Conservation (phyloP, 1,140 invertebrate genomes). For the Holcopasites calliopsidis region DNA sequence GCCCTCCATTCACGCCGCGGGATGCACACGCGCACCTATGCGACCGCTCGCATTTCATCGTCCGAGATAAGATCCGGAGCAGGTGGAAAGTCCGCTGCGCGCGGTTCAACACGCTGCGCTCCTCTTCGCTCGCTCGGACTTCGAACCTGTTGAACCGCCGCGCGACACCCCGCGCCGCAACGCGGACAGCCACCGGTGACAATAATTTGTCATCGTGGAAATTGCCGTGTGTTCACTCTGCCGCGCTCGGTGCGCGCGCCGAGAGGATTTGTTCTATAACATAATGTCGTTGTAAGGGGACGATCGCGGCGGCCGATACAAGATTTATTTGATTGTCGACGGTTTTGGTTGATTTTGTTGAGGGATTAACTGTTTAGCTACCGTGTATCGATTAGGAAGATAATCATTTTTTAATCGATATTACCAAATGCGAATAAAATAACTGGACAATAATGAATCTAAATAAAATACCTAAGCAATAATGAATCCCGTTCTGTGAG, state of each 20-base stretch:
- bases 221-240: not conserved
- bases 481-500: no score
- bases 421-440: no score
- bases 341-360: no score
- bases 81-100: constrained; percentile 43
- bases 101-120: constrained; percentile 22
- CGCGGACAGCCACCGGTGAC: not conserved
- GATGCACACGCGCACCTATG: constrained; percentile 27
- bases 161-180: not conserved
- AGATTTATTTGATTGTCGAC: no score
- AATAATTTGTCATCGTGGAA: constrained; percentile 12
- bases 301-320: no score
- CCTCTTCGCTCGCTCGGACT: not conserved
- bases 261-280: no score
- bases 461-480: no score
- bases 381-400: no score
- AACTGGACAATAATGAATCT: no score
- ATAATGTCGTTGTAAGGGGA: no score
- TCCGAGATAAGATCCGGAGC: constrained; percentile 51
- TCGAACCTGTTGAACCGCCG: constrained; percentile 6
- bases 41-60: constrained; percentile 51
- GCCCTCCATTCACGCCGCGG: constrained; percentile 51
- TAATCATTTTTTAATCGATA: no score
- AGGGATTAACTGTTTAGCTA: no score
- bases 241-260: not conserved